Evolutionary conservation across 1,140 invertebrate species (phyloP), one percentile per base, ranked within the genome.

Genomic region (Lysiphlebus fabarum): DNA sequence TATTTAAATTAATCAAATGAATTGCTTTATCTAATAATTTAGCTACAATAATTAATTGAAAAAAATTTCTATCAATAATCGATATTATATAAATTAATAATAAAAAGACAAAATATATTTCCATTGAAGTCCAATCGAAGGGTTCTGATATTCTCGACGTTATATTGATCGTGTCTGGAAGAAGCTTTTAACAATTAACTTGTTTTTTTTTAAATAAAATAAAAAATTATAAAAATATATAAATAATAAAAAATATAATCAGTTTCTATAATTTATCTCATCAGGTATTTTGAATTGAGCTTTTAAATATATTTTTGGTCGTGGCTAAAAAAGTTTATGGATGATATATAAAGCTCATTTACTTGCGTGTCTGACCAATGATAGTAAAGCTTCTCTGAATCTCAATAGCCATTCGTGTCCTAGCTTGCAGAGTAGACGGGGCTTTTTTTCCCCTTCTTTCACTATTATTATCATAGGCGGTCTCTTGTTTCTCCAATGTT

Each of bases 111-210:
- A 26, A 26, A 26, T 26, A 26, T 26, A 26, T 26, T 26, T 26
- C 17, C 2, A 26, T 26, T n/a, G n/a, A 26, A 26, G 17, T 26
- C 17, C 17, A 26, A n/a, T 42, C 45, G 47, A 14, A 47, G 66
- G 71, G 68, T 64, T 70, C 65, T 68, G 70, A 77, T 75, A 67
- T 75, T 76, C 69, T 71, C 70, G 74, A 69, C 68, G 75, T 70
- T 76, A 73, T 77, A 78, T 78, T 76, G 75, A 77, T 77, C 74
- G 69, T 64, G 64, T 58, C 50, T 64, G 43, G 62, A 57, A 26
- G 4, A 26, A 26, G 17, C 17, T 26, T 26, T 26, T 1, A 26
- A 26, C 17, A 26, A 26, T 26, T 4, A 26, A 26, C 17, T 26
- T 26, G 1, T 34, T 34, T 6, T 26, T 26, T 26, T 26, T 26